Evolutionary conservation across 1,140 invertebrate genomes (phyloP).

Genomic region (Anagrus nilaparvatae): DNA sequence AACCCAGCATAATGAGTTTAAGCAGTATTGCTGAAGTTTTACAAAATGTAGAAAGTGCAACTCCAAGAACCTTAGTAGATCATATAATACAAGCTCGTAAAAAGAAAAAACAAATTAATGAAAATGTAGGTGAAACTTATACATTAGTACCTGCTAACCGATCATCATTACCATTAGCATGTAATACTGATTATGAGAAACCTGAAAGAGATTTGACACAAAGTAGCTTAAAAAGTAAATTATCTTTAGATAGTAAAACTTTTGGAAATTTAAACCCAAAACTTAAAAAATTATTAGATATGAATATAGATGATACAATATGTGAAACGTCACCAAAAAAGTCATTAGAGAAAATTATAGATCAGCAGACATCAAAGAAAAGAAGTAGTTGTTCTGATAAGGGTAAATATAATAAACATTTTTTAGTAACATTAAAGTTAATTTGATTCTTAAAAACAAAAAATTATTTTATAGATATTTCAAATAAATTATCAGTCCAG

Average conservation of each 20-base stretch:
- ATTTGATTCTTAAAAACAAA: too few species aligned
- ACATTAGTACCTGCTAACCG: constrained; percentile 16
- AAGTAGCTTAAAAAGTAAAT: constrained; percentile 17
- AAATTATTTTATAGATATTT: too few species aligned
- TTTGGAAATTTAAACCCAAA: constrained; percentile 6
- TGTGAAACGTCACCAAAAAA: not conserved
- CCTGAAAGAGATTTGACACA: constrained; percentile 15
- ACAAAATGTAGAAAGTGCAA: constrained; percentile 23
- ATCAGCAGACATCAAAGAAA: too few species aligned
- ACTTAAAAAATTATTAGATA: constrained; percentile 6
- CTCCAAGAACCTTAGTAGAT: constrained; percentile 33
- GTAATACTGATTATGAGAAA: constrained; percentile 9
- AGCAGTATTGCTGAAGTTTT: constrained; percentile 33
- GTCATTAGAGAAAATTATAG: too few species aligned
- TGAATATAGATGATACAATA: not conserved
- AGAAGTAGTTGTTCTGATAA: too few species aligned
- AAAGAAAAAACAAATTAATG: constrained; percentile 19
- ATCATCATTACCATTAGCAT: constrained; percentile 21
- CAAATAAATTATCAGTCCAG: too few species aligned
- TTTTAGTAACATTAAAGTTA: too few species aligned
- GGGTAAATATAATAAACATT: too few species aligned
- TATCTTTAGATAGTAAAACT: constrained; percentile 27
- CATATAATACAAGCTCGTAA: constrained; percentile 31
- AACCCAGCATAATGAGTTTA: constrained; percentile 30
- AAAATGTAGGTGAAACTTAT: constrained; percentile 17